phyloP scores from a whole-genome alignment of 2,113 vertebrate species.

The Silurus glanis region DNA sequence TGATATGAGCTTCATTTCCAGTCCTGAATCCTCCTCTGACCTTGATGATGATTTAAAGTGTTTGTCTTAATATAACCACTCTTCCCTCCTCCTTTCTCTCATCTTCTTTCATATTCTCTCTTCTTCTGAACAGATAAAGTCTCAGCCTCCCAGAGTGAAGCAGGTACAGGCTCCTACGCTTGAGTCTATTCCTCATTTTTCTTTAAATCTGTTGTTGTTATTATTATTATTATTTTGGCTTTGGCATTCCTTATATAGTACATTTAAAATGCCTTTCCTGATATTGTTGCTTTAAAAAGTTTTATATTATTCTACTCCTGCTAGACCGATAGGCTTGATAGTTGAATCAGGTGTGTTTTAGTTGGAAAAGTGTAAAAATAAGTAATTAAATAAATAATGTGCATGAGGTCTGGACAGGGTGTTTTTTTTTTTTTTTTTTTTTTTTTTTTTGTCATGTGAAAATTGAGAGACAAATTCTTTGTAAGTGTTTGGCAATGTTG shows the following conservation, averaged over 20 bases:
- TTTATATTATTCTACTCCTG: not conserved
- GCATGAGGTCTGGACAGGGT: not conserved
- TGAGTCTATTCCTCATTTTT: conserved; percentile 32
- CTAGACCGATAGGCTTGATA: not conserved
- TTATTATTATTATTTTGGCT: not conserved
- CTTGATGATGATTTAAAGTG: conserved; percentile 57
- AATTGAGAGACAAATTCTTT: not conserved
- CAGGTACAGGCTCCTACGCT: conserved; percentile 78
- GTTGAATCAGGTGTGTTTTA: not conserved
- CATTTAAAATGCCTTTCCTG: conserved; percentile 24
- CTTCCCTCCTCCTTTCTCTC: conserved; percentile 52
- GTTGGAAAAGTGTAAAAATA: not conserved
- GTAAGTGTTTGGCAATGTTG: not conserved
- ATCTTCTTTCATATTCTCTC: conserved; percentile 60
- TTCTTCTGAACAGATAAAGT: conserved; percentile 76
- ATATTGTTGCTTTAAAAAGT: not conserved
- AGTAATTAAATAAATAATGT: not conserved
- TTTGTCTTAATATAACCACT: conserved; percentile 53
- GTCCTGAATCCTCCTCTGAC: conserved; percentile 45
- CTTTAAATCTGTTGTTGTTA: not conserved
- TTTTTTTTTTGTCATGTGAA: not conserved
- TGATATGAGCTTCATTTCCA: conserved; percentile 4
- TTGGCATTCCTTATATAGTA: not conserved
- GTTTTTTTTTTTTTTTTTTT: too few species aligned
- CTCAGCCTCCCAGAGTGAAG: conserved; percentile 81